Base-by-base conservation (phyloP, 2,113 vertebrate species). In the Saimiri boliviensis region DNA sequence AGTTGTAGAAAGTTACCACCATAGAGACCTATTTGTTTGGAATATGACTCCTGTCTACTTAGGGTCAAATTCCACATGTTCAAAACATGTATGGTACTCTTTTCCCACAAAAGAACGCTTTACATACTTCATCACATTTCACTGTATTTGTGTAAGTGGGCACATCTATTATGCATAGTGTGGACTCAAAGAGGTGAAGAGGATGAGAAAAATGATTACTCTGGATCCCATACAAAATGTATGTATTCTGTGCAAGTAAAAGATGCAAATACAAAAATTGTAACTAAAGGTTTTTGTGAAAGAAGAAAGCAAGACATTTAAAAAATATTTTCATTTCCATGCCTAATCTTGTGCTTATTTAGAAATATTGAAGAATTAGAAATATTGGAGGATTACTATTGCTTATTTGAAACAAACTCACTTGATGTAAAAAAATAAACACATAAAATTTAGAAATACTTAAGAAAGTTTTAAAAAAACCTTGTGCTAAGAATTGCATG, bases 41-140 rank as follows among this genome's bases (percentile, higher is more conserved):
- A 97, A 96, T 91, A 60, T 42, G n/a, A 94, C 4, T 95, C 73
- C 40, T 95, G 35, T 96, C 96, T 92, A 81, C 52, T 68, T 54
- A 70, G 83, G 83, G 88, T 97, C 94, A 98, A 73, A 97, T 95
- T 97, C 94, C 63, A 56, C 85, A 76, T 80, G 91, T 92, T 86
- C 73, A 95, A 93, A 45, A 52, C 73, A 35, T 21, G 52, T 85
- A 54, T 63, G 56, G 19, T 45, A 90, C 70, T 93, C 47, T 97
- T 97, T 94, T 95, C 76, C 80, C 94, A 84, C 86, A 74, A 91
- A 40, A 96, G 95, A 96, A 96, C 80, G 2, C 9, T 13, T 98
- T 96, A 71, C 27, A 42, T n/a, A 92, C 79, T 96, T 94, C 85
- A 93, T 96, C 58, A 94, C n/a, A 95, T 82, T 85, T 97, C 90